Evolutionary conservation across 2,888 invertebrate genomes (phyloP), one percentile per base, ranked within the genome.

Genomic region (Agrotis segetum): DNA sequence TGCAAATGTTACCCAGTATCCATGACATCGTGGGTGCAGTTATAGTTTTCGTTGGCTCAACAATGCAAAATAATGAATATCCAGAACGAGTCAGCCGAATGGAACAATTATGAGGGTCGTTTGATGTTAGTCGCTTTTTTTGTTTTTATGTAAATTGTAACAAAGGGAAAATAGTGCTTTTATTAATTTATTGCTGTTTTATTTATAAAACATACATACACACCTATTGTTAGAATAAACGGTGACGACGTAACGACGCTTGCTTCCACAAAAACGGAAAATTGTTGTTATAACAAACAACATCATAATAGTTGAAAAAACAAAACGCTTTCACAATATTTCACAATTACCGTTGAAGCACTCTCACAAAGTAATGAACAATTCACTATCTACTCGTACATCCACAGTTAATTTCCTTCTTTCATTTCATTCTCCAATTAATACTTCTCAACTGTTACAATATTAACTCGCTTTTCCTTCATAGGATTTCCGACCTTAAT

Each of bases 1-100:
- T 91, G 92, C 90, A 92, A 92, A 93, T 92, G 78, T 76, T 79
- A 84, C 82, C 81, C 82, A 86, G 58, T 79, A 85, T 83, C 79
- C 84, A 86, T 58, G 64, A 60, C 61, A 81, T 76, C 72, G 80
- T 83, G 73, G 77, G 67, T 69, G 70, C 81, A 82, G 82, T 82
- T 82, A 84, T 81, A 86, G 85, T 82, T 81, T 78, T 77, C 80
- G 85, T 75, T 66, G 67, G 74, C 71, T 74, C 74, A 83, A 82
- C 85, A 83, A 87, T 86, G 82, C 73, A 79, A 87, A 87, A 88
- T 89, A 88, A 90, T 87, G 87, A 88, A 80, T 78, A 75, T 71
- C 74, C 74, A 69, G 68, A 71, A 58, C 55, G 46, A 67, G 69
- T 69, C 77, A 72, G 71, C 70, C 68, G 49, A 80, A 84, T 83